Base-by-base conservation (phyloP, 2,113 vertebrate species). In the Thryonomys swinderianus region DNA sequence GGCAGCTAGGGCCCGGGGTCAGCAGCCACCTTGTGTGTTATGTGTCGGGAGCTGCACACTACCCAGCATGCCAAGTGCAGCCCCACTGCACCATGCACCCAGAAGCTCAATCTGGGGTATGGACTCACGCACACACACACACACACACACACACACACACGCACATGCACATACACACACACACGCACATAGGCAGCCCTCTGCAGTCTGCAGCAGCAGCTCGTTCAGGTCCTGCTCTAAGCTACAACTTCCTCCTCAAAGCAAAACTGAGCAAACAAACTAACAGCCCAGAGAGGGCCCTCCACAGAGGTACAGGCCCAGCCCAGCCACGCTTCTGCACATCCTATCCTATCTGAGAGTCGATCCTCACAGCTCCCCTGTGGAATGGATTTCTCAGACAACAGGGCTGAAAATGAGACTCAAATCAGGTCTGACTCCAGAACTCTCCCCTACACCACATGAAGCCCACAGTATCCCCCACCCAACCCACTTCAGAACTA, bases 161-260 rank as follows among this genome's bases (percentile, higher is more conserved):
- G 48, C 48, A 51, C 48, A 51, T 51, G 48, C 10, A 51, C 48
- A 64, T 30, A 30, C 14, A 53, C 61, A 25, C 42, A 2, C 32
- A 53, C 5, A 37, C n/a, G 45, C 23, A 17, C 3, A 1, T 32
- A 7, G 3, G 9, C 23, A 8, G 20, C 2, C 2, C 1, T 14
- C 16, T 40, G 5, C 23, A 12, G 45, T 51, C 82, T 21, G 5
- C 37, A 59, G 53, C 6, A 67, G 1, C 23, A 37, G 18, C n/a
- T 74, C 32, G 12, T 73, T 86, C n/a, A 34, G 6, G 59, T 94
- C 53, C 9, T 64, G 80, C 25, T 59, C 30, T 32, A 53, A 85
- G 90, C 59, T 85, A n/a, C n/a, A 69, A 66, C 45, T 59, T 80
- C 7, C 66, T 51, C 53, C 55, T 76, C 66, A 92, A 86, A 78